Conservation (phyloP, 2,888 invertebrate genomes). For the Protodeltote pygarga region DNA sequence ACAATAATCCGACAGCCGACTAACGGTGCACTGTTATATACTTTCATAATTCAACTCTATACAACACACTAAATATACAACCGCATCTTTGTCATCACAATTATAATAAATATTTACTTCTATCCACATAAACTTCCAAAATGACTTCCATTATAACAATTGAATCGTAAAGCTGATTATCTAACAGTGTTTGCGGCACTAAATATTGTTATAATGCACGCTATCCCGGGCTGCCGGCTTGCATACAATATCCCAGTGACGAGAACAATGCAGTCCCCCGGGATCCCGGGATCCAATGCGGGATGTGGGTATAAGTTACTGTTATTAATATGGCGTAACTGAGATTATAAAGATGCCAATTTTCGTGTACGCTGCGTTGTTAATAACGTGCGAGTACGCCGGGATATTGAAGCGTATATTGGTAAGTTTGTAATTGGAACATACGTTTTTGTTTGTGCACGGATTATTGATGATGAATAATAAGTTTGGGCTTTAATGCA, state of each 20-base stretch:
- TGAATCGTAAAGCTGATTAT: slow-evolving; percentile 47
- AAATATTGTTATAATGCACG: slow-evolving; percentile 47
- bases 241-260: slow-evolving; percentile 47
- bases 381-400: slow-evolving; percentile 15
- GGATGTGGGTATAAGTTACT: slow-evolving; percentile 48
- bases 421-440: slow-evolving; percentile 1
- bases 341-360: slow-evolving; percentile 55
- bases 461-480: no score
- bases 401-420: slow-evolving; percentile 13
- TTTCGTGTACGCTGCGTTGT: slow-evolving; percentile 37
- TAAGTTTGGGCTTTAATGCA: no score
- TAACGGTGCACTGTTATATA: no score
- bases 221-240: slow-evolving; percentile 35
- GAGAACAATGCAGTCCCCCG: slow-evolving; percentile 59
- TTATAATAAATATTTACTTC: slow-evolving; percentile 10
- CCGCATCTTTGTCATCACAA: slow-evolving; percentile 4
- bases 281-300: slow-evolving; percentile 49
- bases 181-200: slow-evolving; percentile 33
- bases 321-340: slow-evolving; percentile 53
- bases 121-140: slow-evolving; percentile 22
- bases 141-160: slow-evolving; percentile 31
- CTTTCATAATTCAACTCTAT: slow-evolving; percentile 3
- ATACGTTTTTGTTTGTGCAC: slow-evolving; percentile 19
- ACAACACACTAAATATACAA: neutral
- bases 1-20: no score